These are phyloP conservation scores for Amazona guildingii DNA, from an alignment of 2,113 vertebrate genomes.

Conservation along the genomic window DNA sequence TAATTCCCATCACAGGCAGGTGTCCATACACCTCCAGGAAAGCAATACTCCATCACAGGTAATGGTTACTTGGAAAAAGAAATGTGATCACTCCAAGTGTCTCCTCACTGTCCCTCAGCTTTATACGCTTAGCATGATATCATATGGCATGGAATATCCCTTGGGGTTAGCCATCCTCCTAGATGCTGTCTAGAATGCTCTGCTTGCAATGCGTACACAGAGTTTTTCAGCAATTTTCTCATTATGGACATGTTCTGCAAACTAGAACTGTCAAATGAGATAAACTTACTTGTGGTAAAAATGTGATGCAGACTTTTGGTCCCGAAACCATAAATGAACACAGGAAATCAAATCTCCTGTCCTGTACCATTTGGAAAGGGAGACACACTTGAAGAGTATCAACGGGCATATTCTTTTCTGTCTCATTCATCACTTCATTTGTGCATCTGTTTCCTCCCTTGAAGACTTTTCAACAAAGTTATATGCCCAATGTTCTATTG, in stretches of 20 bases:
- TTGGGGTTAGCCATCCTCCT: not conserved
- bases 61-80: not conserved
- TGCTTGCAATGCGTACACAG: not conserved
- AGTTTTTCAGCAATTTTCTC: not conserved
- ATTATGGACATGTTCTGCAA: not conserved
- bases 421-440: not conserved
- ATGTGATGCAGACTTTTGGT: not conserved
- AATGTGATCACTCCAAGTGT: not conserved
- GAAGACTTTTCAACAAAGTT: not conserved
- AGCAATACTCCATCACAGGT: rapidly evolving
- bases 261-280: not conserved
- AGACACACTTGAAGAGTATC: not conserved
- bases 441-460: not conserved
- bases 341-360: not conserved
- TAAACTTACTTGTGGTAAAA: not conserved
- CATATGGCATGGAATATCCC: too few relatives aligned
- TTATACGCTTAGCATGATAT: not conserved
- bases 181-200: not conserved
- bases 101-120: not conserved
- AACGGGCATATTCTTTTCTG: not conserved
- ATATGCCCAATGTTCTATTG: not conserved
- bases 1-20: rapidly evolving
- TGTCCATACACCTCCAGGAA: not conserved
- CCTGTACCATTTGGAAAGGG: not conserved
- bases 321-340: not conserved